phyloP scores from a whole-genome alignment of 2,888 invertebrate genomes.

The Allygus modestus region DNA sequence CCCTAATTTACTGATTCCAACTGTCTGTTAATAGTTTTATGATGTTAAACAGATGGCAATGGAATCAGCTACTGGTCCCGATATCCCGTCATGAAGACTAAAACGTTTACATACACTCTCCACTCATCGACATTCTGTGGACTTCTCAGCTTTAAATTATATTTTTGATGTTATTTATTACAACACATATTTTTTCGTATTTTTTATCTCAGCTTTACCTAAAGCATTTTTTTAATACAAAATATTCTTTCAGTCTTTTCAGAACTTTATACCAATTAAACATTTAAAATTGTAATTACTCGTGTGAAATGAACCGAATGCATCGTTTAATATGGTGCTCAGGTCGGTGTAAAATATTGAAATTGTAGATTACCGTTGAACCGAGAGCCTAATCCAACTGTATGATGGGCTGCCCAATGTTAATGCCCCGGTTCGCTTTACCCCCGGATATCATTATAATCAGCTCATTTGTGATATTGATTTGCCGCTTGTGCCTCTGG shows the following conservation, averaged over 20 bases:
- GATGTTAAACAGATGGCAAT: neutral
- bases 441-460: neutral
- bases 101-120: too few species aligned
- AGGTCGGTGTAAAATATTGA: neutral
- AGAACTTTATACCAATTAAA: too few species aligned
- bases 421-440: neutral
- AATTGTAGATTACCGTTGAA: neutral
- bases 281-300: too few species aligned
- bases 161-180: too few species aligned
- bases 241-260: too few species aligned
- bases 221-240: too few species aligned
- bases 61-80: neutral
- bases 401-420: neutral
- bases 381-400: neutral
- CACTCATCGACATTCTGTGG: too few species aligned
- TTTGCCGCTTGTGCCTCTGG: neutral
- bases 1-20: conserved; percentile 34
- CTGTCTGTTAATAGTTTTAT: conserved; percentile 49
- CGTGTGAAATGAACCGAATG: too few species aligned
- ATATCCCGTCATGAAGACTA: too few species aligned
- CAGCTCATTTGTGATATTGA: conserved; percentile 19
- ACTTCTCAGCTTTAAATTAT: too few species aligned
- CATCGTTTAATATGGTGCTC: neutral
- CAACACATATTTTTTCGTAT: too few species aligned
- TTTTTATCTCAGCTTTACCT: too few species aligned